phyloP scores from a whole-genome alignment of 2,888 invertebrate genomes.

The Aleiodes testaceus region DNA sequence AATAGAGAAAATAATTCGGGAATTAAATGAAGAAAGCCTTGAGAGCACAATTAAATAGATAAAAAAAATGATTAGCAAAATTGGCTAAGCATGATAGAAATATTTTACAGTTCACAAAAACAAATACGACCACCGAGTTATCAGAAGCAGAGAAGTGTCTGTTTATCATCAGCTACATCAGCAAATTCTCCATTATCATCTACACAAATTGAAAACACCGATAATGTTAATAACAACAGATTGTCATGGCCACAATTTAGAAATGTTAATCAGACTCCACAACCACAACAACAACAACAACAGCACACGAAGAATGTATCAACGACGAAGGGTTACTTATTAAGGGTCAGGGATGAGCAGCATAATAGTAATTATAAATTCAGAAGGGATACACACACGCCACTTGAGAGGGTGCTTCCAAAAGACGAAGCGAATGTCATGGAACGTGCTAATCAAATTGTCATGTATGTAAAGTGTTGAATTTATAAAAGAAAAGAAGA shows the following conservation, averaged over 20 bases:
- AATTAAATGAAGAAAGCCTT: constrained; percentile 5
- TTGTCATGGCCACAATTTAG: constrained; percentile 77
- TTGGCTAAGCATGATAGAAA: constrained; percentile 64
- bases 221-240: constrained; percentile 74
- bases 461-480: constrained; percentile 81
- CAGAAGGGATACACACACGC: constrained; percentile 69
- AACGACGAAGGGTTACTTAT: constrained; percentile 63
- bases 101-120: constrained; percentile 73
- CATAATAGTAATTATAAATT: constrained; percentile 71
- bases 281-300: constrained; percentile 46
- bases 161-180: constrained; percentile 64
- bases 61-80: constrained; percentile 10
- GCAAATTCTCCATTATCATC: constrained; percentile 67
- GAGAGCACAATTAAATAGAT: not conserved
- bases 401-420: constrained; percentile 78
- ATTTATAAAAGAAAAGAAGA: constrained; percentile 14
- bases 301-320: constrained; percentile 64
- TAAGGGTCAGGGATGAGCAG: constrained; percentile 69
- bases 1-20: not conserved
- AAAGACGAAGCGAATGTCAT: constrained; percentile 87
- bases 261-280: constrained; percentile 69
- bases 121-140: constrained; percentile 70
- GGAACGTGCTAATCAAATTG: constrained; percentile 90
- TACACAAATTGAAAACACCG: constrained; percentile 74
- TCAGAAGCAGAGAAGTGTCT: constrained; percentile 72